Conservation (phyloP, 2,888 invertebrate genomes). For the Brenthis ino region DNA sequence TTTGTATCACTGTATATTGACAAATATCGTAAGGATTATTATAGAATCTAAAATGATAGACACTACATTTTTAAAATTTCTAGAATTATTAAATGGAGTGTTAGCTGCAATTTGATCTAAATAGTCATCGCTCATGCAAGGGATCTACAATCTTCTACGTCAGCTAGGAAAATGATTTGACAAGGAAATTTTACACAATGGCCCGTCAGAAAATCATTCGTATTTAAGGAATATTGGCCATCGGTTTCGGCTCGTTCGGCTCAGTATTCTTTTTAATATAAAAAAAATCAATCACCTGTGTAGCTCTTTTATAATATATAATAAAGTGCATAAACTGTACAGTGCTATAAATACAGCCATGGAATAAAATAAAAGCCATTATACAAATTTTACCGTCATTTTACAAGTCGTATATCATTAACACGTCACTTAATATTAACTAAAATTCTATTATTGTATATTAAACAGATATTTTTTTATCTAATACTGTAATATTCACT, state of each 20-base stretch:
- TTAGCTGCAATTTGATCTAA: slow-evolving; percentile 80
- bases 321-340: slow-evolving; percentile 70
- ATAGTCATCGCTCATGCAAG: slow-evolving; percentile 74
- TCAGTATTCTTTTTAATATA: neutral
- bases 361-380: slow-evolving; percentile 50
- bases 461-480: slow-evolving; percentile 30
- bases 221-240: slow-evolving; percentile 9
- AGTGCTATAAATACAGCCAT: slow-evolving; percentile 63
- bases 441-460: slow-evolving; percentile 26
- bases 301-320: slow-evolving; percentile 41
- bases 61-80: slow-evolving; percentile 64
- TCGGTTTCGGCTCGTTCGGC: neutral
- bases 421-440: slow-evolving; percentile 17
- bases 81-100: slow-evolving; percentile 65
- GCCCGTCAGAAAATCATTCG: neutral
- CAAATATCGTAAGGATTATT: slow-evolving; percentile 52
- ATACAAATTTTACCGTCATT: slow-evolving; percentile 30
- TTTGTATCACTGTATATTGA: slow-evolving; percentile 56
- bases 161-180: slow-evolving; percentile 27
- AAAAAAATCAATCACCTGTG: neutral
- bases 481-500: slow-evolving; percentile 50
- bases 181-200: slow-evolving; percentile 13
- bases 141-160: slow-evolving; percentile 52
- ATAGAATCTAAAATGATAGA: slow-evolving; percentile 60
- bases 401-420: slow-evolving; percentile 26